A percentile compares a stretch with the other conserved stretches of the same genome.
phyloP scores from a whole-genome alignment of 2,888 invertebrate genomes.

The Cerastoderma edule region DNA sequence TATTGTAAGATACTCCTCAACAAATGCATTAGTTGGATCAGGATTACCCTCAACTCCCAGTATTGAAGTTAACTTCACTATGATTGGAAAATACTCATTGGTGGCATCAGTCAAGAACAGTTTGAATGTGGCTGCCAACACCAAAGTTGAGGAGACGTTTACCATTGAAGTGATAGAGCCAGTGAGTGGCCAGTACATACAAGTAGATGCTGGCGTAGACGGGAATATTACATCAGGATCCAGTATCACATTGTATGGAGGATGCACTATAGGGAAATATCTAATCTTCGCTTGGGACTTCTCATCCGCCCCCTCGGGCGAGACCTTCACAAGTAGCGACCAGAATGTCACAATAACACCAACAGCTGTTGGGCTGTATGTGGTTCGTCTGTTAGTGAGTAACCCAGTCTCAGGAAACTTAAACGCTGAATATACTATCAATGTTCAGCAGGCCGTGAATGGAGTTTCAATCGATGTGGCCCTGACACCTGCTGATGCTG shows the following conservation, averaged over 20 bases:
- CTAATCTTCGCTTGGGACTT: conserved; percentile 49
- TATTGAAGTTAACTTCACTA: no score
- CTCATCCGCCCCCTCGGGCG: conserved; percentile 42
- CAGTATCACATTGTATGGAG: conserved; percentile 35
- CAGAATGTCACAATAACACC: conserved; percentile 44
- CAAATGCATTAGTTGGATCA: neutral
- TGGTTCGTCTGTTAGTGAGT: conserved; percentile 30
- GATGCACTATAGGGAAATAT: conserved; percentile 38
- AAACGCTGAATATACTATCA: conserved; percentile 39
- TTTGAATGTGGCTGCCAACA: no score
- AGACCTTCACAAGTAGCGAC: conserved; percentile 19
- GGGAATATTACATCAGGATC: conserved; percentile 42
- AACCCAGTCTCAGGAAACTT: conserved; percentile 33
- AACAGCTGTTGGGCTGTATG: conserved; percentile 36
- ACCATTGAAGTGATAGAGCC: conserved; percentile 53
- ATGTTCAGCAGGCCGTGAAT: conserved; percentile 43
- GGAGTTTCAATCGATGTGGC: conserved; percentile 34
- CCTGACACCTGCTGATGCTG: conserved; percentile 47
- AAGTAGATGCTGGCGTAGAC: conserved; percentile 32
- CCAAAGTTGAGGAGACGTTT: conserved; percentile 17
- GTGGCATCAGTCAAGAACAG: conserved; percentile 50
- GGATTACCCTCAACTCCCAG: neutral
- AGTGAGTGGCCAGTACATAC: conserved; percentile 48
- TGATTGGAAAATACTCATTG: conserved; percentile 45
- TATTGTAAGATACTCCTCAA: conserved; percentile 21